Conservation (phyloP, 1,140 invertebrate genomes). For the Dreissena polymorpha region DNA sequence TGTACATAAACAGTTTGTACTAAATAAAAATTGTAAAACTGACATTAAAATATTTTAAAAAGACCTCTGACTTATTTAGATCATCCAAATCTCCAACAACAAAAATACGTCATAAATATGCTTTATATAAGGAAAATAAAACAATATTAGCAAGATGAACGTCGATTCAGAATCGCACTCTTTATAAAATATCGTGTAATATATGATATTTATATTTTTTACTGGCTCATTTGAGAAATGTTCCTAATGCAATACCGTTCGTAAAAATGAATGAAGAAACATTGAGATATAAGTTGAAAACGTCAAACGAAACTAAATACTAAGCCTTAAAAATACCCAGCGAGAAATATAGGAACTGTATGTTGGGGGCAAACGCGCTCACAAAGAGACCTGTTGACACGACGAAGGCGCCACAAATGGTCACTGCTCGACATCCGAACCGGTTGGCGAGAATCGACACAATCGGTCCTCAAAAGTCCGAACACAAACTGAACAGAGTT, state of each 20-base stretch:
- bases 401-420: constrained; percentile 93
- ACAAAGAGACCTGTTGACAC: constrained; percentile 87
- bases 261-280: background rate
- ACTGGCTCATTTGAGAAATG: background rate
- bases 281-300: background rate
- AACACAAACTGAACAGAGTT: background rate
- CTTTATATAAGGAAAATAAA: no score
- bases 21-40: background rate
- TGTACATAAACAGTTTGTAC: background rate
- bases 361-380: constrained; percentile 88
- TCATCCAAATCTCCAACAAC: no score
- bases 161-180: background rate
- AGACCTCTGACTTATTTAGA: no score
- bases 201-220: background rate
- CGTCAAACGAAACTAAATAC: background rate
- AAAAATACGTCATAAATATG: no score
- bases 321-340: constrained; percentile 91
- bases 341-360: constrained; percentile 90
- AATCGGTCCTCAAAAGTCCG: constrained; percentile 87
- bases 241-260: background rate
- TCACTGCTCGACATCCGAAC: constrained; percentile 95
- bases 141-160: background rate
- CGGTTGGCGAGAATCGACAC: constrained; percentile 97
- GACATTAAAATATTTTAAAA: no score
- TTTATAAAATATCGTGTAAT: background rate